A percentile compares a stretch with the other conserved stretches of the same genome.
Conservation (phyloP, 2,888 invertebrate genomes). For the Drosophila borealis region DNA sequence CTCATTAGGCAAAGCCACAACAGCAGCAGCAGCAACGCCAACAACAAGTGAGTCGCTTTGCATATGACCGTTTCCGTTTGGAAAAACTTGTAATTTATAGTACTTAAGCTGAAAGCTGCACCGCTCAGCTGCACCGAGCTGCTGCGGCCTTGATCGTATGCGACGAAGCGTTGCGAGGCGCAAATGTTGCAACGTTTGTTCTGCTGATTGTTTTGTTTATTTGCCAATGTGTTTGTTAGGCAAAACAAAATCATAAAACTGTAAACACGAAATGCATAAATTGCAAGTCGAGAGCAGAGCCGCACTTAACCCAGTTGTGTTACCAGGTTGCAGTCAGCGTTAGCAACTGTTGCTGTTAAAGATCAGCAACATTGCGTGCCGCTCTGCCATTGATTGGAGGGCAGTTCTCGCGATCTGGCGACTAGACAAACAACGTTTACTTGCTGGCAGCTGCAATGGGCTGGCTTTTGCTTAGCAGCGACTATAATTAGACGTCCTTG, state of each 20-base stretch:
- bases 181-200: slow-evolving; percentile 76
- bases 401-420: slow-evolving; percentile 36
- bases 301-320: slow-evolving; percentile 68
- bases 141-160: slow-evolving; percentile 65
- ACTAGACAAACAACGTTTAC: slow-evolving; percentile 47
- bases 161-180: slow-evolving; percentile 26
- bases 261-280: slow-evolving; percentile 62
- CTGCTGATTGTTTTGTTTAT: slow-evolving; percentile 71
- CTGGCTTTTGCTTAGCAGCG: slow-evolving; percentile 8
- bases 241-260: slow-evolving; percentile 63
- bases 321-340: slow-evolving; percentile 14
- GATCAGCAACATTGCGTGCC: slow-evolving; percentile 54
- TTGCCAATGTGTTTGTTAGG: slow-evolving; percentile 54
- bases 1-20: slow-evolving; percentile 57
- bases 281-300: slow-evolving; percentile 52
- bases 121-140: slow-evolving; percentile 25
- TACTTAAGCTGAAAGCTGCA: slow-evolving; percentile 51
- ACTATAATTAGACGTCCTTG: slow-evolving; percentile 54
- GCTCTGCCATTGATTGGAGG: slow-evolving; percentile 61
- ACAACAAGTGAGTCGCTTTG: slow-evolving; percentile 44
- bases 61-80: slow-evolving; percentile 71
- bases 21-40: slow-evolving; percentile 29
- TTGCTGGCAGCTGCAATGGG: slow-evolving; percentile 9
- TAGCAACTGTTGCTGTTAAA: slow-evolving; percentile 29
- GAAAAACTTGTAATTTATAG: slow-evolving; percentile 64